These are phyloP conservation scores for Paramuricea clavata DNA, from an alignment of 92 coral and sea anemone genomes.

Conservation along the genomic window DNA sequence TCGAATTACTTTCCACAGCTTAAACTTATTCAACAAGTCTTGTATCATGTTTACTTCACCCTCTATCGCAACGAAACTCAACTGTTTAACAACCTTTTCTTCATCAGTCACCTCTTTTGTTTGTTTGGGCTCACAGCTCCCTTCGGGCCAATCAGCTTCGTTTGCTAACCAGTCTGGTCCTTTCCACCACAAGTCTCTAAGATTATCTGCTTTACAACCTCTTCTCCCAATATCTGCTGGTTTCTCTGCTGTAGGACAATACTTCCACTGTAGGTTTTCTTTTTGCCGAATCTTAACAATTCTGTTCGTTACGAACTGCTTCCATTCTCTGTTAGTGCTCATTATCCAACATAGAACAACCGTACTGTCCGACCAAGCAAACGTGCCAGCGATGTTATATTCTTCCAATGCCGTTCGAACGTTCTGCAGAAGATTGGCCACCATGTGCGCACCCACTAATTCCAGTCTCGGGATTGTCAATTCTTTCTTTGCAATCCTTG, in stretches of 20 bases:
- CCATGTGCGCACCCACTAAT: conserved; percentile 33
- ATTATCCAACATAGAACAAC: not conserved
- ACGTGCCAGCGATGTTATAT: conserved; percentile 10
- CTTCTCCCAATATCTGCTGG: too few relatives aligned
- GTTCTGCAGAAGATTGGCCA: conserved; percentile 15
- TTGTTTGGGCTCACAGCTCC: not conserved
- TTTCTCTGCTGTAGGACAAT: too few relatives aligned
- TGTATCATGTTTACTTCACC: too few relatives aligned
- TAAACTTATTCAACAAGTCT: too few relatives aligned
- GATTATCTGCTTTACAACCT: not conserved
- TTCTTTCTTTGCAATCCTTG: conserved; percentile 37
- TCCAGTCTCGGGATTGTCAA: conserved; percentile 24
- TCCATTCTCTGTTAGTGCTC: not conserved
- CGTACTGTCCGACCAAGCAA: conserved; percentile 15
- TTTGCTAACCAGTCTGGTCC: not conserved
- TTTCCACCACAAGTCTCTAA: not conserved
- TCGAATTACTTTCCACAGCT: too few relatives aligned
- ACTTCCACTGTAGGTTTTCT: too few relatives aligned
- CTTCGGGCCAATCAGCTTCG: not conserved
- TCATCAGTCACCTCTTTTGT: not conserved
- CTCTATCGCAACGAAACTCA: not conserved
- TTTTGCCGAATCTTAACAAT: too few relatives aligned
- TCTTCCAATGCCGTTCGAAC: conserved; percentile 19
- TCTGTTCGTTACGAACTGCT: not conserved
- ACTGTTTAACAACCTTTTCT: not conserved